Percentiles rank a stretch among this genome's conserved stretches.
Evolutionary conservation across 2,113 vertebrate species (phyloP).

Genomic region (Butorides virescens): DNA sequence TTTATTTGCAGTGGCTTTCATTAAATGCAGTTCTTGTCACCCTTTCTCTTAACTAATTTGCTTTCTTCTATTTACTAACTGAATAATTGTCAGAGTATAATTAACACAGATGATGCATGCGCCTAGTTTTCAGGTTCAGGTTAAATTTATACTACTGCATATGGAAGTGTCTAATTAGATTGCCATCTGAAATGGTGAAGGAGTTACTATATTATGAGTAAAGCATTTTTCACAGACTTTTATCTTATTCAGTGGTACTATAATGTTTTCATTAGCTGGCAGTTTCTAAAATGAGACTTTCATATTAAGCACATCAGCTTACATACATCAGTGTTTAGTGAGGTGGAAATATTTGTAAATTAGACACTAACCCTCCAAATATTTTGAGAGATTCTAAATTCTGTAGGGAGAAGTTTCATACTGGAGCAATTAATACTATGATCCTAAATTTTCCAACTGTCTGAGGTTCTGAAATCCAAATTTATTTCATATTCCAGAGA

Average conservation of each 20-base stretch:
- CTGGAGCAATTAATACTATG: not conserved
- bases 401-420: not conserved
- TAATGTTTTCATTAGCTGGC: not conserved
- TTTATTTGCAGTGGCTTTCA: conserved; percentile 48
- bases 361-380: not conserved
- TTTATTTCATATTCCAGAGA: not conserved
- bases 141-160: conserved; percentile 59
- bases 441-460: not conserved
- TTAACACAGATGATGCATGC: conserved; percentile 65
- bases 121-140: conserved; percentile 56
- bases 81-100: conserved; percentile 67
- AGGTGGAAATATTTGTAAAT: not conserved
- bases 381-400: not conserved
- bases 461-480: not conserved
- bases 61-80: conserved; percentile 56
- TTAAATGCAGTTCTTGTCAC: conserved; percentile 25
- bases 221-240: not conserved
- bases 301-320: not conserved
- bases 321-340: not conserved
- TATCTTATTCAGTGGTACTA: not conserved
- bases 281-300: conserved; percentile 20
- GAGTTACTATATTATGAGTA: conserved; percentile 18
- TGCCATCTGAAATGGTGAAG: conserved; percentile 49
- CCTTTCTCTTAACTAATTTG: conserved; percentile 49
- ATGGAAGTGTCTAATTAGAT: conserved; percentile 59